phyloP scores from a whole-genome alignment of 2,888 invertebrate genomes.

The Drosophila quinaria region DNA sequence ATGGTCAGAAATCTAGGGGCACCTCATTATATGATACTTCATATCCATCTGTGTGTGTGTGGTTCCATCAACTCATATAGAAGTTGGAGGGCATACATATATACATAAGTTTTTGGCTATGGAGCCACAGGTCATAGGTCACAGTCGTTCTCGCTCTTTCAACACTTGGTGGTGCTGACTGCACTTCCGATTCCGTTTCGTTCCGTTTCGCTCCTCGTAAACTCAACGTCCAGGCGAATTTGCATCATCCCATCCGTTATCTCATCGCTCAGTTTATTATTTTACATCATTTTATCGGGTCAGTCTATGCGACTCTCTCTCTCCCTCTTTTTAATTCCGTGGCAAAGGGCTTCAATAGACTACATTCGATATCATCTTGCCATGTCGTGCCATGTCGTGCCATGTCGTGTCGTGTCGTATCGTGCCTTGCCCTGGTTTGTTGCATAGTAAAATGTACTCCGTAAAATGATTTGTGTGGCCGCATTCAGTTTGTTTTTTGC shows the following conservation, averaged over 20 bases:
- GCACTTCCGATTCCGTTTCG: slow-evolving; percentile 55
- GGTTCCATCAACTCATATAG: slow-evolving; percentile 21
- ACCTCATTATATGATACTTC: slow-evolving; percentile 70
- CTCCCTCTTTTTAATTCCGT: background rate
- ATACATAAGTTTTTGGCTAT: slow-evolving; percentile 25
- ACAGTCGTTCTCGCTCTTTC: slow-evolving; percentile 5
- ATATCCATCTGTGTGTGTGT: slow-evolving; percentile 10
- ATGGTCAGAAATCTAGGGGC: slow-evolving; percentile 32
- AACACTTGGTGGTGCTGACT: slow-evolving; percentile 34
- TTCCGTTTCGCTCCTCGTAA: slow-evolving; percentile 37
- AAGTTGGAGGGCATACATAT: slow-evolving; percentile 3
- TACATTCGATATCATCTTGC: slow-evolving; percentile 42
- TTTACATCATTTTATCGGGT: slow-evolving; percentile 34
- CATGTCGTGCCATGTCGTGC: slow-evolving; percentile 4
- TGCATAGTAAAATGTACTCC: slow-evolving; percentile 10
- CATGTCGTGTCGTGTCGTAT: background rate
- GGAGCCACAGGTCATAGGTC: slow-evolving; percentile 25
- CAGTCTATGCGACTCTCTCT: slow-evolving; percentile 17
- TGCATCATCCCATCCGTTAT: slow-evolving; percentile 41
- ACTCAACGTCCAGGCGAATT: slow-evolving; percentile 44
- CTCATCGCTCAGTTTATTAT: slow-evolving; percentile 48
- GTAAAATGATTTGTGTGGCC: slow-evolving; percentile 69
- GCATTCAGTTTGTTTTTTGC: slow-evolving; percentile 35
- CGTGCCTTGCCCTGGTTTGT: slow-evolving; percentile 20
- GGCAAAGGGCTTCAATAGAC: slow-evolving; percentile 6